Evolutionary conservation across 2,113 vertebrate species (phyloP).

Genomic region (Amia ocellicauda): DNA sequence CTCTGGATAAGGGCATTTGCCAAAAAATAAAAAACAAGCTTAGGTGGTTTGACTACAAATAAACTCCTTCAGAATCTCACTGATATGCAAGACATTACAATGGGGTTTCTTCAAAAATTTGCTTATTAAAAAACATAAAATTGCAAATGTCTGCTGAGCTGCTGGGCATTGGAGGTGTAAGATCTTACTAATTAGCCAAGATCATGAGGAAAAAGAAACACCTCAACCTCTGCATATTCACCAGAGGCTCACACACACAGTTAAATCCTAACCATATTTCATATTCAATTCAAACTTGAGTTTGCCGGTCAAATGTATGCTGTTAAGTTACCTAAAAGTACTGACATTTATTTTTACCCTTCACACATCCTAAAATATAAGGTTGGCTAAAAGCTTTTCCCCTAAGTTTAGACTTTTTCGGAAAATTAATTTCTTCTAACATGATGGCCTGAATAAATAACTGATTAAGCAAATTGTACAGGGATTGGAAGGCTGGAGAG

Average conservation of each 20-base stretch:
- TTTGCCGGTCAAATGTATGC: not conserved
- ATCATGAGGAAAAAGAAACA: conserved; percentile 11
- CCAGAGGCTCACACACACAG: not conserved
- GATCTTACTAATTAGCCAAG: conserved; percentile 1
- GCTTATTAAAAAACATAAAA: not conserved
- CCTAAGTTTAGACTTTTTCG: not conserved
- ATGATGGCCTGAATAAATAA: not conserved
- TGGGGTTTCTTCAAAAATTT: not conserved
- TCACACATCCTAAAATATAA: not conserved
- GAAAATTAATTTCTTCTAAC: not conserved
- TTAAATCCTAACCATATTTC: not conserved
- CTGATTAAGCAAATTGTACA: not conserved
- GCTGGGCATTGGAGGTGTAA: conserved; percentile 5
- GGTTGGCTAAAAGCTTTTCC: too few species aligned
- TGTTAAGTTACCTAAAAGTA: not conserved
- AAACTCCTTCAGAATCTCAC: not conserved
- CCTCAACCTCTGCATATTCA: conserved; percentile 3
- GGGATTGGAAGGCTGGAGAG: not conserved
- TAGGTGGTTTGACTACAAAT: too few species aligned
- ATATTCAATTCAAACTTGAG: not conserved
- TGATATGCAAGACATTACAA: conserved; percentile 7
- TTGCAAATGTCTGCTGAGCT: conserved; percentile 3
- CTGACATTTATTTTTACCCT: not conserved
- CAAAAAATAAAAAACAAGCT: too few species aligned
- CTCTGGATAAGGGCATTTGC: too few species aligned